phyloP scores from a whole-genome alignment of 1,140 invertebrate genomes.

The Coptotermes formosanus region DNA sequence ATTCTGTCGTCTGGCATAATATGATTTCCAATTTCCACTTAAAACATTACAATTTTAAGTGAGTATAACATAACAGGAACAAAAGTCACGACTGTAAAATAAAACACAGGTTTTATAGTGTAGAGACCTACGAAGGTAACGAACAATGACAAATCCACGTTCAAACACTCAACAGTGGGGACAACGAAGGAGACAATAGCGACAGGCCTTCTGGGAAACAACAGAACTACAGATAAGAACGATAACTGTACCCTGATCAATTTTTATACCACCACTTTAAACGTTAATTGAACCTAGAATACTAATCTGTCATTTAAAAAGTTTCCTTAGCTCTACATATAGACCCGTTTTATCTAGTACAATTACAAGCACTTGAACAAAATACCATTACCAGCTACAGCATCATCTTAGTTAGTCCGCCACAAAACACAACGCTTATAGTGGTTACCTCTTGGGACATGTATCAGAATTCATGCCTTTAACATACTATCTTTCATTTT shows the following conservation, averaged over 20 bases:
- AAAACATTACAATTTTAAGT: neutral
- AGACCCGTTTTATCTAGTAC: too few relatives aligned
- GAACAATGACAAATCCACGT: neutral
- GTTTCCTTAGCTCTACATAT: too few relatives aligned
- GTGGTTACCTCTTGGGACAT: too few relatives aligned
- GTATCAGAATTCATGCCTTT: too few relatives aligned
- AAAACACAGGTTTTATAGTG: neutral
- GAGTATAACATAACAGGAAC: neutral
- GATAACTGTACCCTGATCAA: neutral
- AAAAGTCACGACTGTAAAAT: neutral
- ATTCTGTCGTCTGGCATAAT: neutral
- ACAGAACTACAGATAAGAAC: neutral
- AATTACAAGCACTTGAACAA: too few relatives aligned
- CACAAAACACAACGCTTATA: too few relatives aligned
- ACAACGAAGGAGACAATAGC: neutral
- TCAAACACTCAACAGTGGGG: neutral
- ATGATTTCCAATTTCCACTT: neutral
- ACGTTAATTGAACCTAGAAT: too few relatives aligned
- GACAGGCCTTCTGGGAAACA: neutral
- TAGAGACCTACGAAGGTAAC: neutral
- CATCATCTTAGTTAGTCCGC: too few relatives aligned
- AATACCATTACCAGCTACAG: too few relatives aligned
- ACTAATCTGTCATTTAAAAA: too few relatives aligned
- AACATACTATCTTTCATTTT: too few relatives aligned
- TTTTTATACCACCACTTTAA: neutral